Conservation (phyloP, 2,113 vertebrate species). For the Gobiocypris rarus region DNA sequence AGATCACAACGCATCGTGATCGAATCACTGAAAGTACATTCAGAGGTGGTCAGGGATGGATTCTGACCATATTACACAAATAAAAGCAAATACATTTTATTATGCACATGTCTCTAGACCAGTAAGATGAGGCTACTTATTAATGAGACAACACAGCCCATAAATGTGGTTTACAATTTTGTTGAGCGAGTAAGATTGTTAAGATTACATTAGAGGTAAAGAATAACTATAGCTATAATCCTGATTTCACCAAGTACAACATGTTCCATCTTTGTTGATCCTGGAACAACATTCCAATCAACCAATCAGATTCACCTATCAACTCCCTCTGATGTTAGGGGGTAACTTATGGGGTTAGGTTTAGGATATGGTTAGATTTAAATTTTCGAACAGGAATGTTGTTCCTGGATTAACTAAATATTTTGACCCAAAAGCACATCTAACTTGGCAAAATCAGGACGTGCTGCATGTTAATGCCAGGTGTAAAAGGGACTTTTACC, state of each 20-base stretch:
- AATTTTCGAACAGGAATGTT: too few species aligned
- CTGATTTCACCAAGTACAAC: too few species aligned
- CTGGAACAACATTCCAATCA: too few species aligned
- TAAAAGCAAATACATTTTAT: neutral
- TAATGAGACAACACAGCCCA: neutral
- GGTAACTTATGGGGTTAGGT: too few species aligned
- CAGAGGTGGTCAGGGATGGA: neutral
- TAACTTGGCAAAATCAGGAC: too few species aligned
- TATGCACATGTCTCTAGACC: neutral
- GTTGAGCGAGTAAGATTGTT: neutral
- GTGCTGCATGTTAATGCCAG: neutral
- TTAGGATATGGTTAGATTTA: too few species aligned
- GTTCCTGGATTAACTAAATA: too few species aligned
- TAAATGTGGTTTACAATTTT: neutral
- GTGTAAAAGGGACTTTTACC: neutral
- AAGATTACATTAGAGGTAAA: neutral
- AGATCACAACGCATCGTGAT: neutral
- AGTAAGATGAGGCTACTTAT: neutral
- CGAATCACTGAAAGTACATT: neutral
- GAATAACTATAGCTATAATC: neutral
- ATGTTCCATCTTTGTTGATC: too few species aligned
- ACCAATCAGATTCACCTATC: too few species aligned
- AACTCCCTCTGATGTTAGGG: too few species aligned
- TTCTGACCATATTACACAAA: neutral
- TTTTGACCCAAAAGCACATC: too few species aligned